Evolutionary conservation across 1,140 invertebrate genomes (phyloP), one percentile per base, ranked within the genome.

Genomic region (Brachionus manjavacas): DNA sequence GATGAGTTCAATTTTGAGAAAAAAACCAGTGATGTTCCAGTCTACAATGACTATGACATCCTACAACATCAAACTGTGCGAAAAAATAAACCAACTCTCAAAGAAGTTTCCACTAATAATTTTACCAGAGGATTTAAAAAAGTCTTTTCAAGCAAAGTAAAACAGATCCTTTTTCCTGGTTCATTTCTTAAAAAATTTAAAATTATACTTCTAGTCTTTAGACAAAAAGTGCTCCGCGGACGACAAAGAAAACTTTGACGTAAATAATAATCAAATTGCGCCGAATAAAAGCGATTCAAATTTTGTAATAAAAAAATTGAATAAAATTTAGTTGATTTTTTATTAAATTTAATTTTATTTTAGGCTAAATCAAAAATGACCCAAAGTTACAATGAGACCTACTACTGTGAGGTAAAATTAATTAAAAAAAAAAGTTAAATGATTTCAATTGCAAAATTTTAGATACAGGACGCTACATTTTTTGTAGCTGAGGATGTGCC

Each of bases 31-130:
- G 9, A 49, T 23, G 41, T 8, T 8, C 68, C n/a, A 25, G 23
- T 76, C 3, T 76, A 76, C 43, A 76, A 76, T 49, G 72, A 76
- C 9, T 76, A 76, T 76, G 72, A 76, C 46, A 76, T 49, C 25
- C 31, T 76, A 23, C 72, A 76, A 12, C 72, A 76, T 76, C 72
- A 76, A 35, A 35, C 72, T 12, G 7, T 76, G 9, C 20, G 20
- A 11, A 76, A 76, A 52, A 49, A 49, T 14, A 76, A 46, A 76
- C 25, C 43, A 49, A 11, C 1, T 35, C 23, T 76, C 7, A 76
- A 49, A 76, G 72, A 76, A 8, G 16, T 72, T 7, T 72, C 68
- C 31, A 39, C 31, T n/a, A 72, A 72, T 41, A 72, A 72, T 72
- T 72, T 72, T 20, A 72, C 68, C 16, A 12, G 35, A 72, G 68